Conservation (phyloP, 2,113 vertebrate species). For the Thomomys bottae region DNA sequence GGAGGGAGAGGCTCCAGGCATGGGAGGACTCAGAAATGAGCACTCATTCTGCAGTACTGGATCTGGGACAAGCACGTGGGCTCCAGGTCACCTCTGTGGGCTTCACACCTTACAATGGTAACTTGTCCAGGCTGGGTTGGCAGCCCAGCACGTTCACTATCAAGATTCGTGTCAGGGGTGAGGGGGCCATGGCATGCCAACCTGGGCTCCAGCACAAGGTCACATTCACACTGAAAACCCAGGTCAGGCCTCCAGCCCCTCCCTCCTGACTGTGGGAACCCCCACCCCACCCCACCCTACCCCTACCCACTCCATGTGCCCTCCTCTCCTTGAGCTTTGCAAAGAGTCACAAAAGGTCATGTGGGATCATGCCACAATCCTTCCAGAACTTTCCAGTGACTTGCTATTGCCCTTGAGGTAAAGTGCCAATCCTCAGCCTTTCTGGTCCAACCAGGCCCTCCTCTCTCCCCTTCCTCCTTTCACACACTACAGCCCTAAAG, state of each 20-base stretch:
- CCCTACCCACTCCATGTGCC: too few species aligned
- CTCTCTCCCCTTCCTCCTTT: not conserved
- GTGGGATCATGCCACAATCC: rapidly evolving
- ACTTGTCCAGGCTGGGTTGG: not conserved
- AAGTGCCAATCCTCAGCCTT: not conserved
- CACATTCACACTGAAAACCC: rapidly evolving
- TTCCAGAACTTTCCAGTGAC: not conserved
- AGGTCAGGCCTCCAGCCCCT: not conserved
- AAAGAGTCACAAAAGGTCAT: not conserved
- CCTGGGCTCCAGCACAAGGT: not conserved
- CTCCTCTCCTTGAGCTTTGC: not conserved
- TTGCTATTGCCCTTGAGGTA: not conserved
- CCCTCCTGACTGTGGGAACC: not conserved
- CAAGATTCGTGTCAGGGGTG: not conserved
- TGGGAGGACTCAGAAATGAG: not conserved
- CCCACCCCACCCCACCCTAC: not conserved
- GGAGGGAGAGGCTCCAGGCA: rapidly evolving
- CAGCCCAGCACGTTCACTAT: too few species aligned
- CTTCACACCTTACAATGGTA: not conserved
- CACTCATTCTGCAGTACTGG: rapidly evolving
- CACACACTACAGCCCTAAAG: not conserved
- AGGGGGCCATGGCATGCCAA: not conserved
- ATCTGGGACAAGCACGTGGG: not conserved
- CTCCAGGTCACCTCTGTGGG: not conserved
- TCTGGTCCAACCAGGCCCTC: too few species aligned